phyloP scores from a whole-genome alignment of 2,888 invertebrate genomes.

The Mesoligia furuncula region DNA sequence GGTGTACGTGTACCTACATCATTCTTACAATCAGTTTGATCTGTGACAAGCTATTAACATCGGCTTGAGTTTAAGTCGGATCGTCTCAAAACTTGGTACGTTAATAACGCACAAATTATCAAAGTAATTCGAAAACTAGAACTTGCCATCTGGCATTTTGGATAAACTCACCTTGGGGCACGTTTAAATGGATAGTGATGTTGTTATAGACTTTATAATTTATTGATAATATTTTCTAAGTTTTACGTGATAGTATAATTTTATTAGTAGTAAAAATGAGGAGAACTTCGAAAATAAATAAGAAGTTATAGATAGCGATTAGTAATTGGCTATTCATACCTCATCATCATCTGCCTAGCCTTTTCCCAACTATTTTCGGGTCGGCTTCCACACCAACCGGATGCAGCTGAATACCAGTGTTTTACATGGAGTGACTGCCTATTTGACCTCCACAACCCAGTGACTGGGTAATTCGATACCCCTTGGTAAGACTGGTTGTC shows the following conservation, averaged over 20 bases:
- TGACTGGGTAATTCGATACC: no score
- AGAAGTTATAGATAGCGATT: background rate
- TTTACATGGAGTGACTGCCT: no score
- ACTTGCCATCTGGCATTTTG: conserved; percentile 34
- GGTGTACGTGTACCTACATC: conserved; percentile 25
- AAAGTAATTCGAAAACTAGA: conserved; percentile 47
- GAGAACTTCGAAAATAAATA: background rate
- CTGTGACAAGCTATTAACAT: conserved; percentile 49
- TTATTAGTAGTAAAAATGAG: background rate
- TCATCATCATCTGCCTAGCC: no score
- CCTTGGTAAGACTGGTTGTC: no score
- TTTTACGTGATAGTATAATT: background rate
- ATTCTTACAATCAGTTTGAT: conserved; percentile 32
- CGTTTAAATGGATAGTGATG: conserved; percentile 9
- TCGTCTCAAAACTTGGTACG: conserved; percentile 48
- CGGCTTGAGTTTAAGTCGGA: conserved; percentile 44
- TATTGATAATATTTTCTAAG: conserved; percentile 4
- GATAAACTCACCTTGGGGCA: conserved; percentile 37
- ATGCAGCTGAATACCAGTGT: no score
- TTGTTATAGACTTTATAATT: conserved; percentile 10
- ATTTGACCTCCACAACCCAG: no score
- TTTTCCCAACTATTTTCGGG: no score
- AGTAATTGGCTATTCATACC: background rate
- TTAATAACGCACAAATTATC: conserved; percentile 53
- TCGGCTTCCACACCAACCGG: no score